Base-by-base conservation (phyloP, 2,888 invertebrate species). In the Alloplasta piceator region DNA sequence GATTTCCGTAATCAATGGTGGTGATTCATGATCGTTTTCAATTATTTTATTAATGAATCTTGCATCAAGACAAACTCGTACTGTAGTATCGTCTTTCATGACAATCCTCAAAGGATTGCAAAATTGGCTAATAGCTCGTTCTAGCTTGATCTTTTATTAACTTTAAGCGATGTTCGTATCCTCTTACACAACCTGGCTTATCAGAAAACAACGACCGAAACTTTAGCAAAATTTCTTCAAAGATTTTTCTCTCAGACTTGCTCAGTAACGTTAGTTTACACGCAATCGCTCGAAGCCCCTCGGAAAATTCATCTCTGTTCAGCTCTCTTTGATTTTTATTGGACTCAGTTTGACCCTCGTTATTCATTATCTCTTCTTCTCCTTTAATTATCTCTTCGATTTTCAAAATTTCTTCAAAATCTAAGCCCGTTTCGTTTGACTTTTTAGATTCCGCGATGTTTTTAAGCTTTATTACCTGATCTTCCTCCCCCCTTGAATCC, bases 1-100 rank as follows among this genome's bases (percentile, higher is more conserved):
- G 5, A 85, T 60, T 56, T 83, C 85, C 1, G 63, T 50, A 10
- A 78, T 77, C 0, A 82, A 36, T 0, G 83, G 67, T 6, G 67
- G 67, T 36, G 67, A 50, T 50, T 88, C 88, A n/a, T 84, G 79
- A 60, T 89, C 87, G 0, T 83, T 75, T 16, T 83, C 78, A 76
- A 90, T 88, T 10, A 72, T 38, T 3, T 78, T 81, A 78, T 89
- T 89, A n/a, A 88, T 38, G 55, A 78, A 77, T 6, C 89, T 46
- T 0, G 88, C 89, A 75, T 89, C 88, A 38, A 89, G 74, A 72
- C 88, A 86, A 10, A 89, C 70, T 6, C 88, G 52, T 0, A 88
- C 81, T 4, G 82, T 67, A 0, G 85, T 85, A 58, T 89, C 86
- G 41, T 86, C 86, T 56, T 89, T 89, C 14, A 80, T 39, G 0